Conservation (phyloP, 2,797 vertebrate genomes). For the Peromyscus attwateri region DNA sequence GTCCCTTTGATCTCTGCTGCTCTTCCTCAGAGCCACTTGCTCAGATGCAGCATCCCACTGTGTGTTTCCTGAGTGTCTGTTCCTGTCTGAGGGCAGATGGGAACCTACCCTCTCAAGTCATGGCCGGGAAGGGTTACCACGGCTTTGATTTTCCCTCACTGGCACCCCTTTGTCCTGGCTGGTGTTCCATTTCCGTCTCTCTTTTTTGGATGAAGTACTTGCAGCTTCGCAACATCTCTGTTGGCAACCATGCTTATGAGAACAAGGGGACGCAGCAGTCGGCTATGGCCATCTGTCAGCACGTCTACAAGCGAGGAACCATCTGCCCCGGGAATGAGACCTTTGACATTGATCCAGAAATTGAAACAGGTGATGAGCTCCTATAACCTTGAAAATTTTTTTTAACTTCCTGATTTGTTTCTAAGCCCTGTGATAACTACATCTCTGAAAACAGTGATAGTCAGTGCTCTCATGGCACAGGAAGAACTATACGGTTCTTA, state of each 20-base stretch:
- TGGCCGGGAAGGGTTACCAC: neutral
- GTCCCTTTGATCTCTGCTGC: neutral
- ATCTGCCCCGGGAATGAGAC: constrained; percentile 93
- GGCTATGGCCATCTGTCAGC: constrained; percentile 92
- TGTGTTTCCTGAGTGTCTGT: neutral
- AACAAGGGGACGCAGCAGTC: constrained; percentile 85
- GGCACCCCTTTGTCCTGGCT: neutral
- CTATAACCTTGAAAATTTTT: neutral
- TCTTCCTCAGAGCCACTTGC: neutral
- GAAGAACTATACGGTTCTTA: neutral
- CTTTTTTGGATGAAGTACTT: constrained; percentile 90
- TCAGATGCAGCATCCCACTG: neutral
- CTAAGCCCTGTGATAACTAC: neutral
- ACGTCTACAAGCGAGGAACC: constrained; percentile 92
- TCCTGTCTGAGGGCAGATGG: neutral
- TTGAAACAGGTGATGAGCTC: constrained; percentile 92
- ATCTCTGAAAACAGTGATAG: constrained; percentile 11
- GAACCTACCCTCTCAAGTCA: neutral
- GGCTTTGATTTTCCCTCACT: neutral
- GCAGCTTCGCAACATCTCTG: constrained; percentile 91
- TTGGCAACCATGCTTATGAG: constrained; percentile 95
- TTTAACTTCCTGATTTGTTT: constrained; percentile 34
- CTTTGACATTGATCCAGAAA: constrained; percentile 94
- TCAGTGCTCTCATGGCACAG: neutral
- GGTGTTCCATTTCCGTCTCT: neutral